Evolutionary conservation across 2,113 vertebrate species (phyloP).

Genomic region (Labeo rohita): DNA sequence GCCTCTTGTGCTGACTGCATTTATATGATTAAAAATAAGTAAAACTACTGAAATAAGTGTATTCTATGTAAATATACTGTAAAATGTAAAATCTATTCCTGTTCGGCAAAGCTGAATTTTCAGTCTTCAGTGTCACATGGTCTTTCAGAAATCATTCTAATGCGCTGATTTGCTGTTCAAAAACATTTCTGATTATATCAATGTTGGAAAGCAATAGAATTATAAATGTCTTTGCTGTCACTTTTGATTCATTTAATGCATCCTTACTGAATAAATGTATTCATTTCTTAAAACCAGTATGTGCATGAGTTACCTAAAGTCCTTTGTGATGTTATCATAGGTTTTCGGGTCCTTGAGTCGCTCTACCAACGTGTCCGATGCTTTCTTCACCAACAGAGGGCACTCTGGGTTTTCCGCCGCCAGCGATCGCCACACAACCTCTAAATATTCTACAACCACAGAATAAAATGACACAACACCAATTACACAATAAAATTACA

Average conservation of each 20-base stretch:
- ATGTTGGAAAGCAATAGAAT: neutral
- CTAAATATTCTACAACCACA: slow-evolving; percentile 69
- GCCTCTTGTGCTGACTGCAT: neutral
- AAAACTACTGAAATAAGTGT: neutral
- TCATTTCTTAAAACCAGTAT: neutral
- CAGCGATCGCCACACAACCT: slow-evolving; percentile 71
- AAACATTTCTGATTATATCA: neutral
- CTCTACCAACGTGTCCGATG: slow-evolving; percentile 64
- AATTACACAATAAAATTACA: neutral
- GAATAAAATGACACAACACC: neutral
- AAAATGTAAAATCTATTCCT: neutral
- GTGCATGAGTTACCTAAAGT: slow-evolving; percentile 71
- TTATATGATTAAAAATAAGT: neutral
- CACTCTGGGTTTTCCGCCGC: slow-evolving; percentile 65
- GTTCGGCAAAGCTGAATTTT: neutral
- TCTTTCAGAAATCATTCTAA: neutral
- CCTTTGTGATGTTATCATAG: slow-evolving; percentile 70
- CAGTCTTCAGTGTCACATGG: neutral
- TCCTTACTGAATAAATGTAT: neutral
- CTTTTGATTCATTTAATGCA: neutral
- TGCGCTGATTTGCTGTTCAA: neutral
- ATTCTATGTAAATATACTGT: neutral
- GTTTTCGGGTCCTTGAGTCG: slow-evolving; percentile 66
- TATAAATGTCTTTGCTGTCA: neutral
- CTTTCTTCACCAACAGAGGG: slow-evolving; percentile 68